Percentiles rank a stretch among this genome's conserved stretches.
phyloP scores from a whole-genome alignment of 2,113 vertebrate species.

The Rhipidura dahli region DNA sequence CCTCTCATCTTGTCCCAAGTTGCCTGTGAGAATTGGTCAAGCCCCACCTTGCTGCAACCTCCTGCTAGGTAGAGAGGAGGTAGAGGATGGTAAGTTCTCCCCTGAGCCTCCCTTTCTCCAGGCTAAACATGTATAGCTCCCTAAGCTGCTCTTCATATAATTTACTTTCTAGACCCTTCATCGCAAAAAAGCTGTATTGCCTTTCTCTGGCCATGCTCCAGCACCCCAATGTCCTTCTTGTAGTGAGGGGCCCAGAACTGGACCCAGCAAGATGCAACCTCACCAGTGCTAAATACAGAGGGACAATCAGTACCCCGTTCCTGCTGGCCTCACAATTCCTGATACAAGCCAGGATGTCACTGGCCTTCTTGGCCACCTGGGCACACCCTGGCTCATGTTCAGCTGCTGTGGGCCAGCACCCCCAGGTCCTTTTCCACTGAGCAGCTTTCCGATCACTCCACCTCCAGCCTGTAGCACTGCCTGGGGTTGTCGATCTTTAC shows the following conservation, averaged over 20 bases:
- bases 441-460: not conserved
- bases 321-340: not conserved
- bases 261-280: accelerated
- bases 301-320: too few relatives aligned
- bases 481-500: not conserved
- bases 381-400: not conserved
- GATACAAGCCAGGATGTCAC: too few relatives aligned
- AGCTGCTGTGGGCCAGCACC: not conserved
- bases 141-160: not conserved
- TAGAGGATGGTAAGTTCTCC: not conserved
- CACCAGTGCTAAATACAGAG: not conserved
- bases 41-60: not conserved
- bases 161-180: not conserved
- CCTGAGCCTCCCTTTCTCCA: not conserved
- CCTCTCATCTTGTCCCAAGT: not conserved
- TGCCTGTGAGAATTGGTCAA: not conserved
- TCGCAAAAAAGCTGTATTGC: not conserved
- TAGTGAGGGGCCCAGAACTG: not conserved
- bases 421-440: not conserved
- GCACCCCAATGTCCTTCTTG: not conserved
- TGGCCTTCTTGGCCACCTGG: not conserved
- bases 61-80: not conserved
- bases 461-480: not conserved
- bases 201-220: not conserved
- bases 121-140: not conserved